Percentiles rank a stretch among this genome's conserved stretches.
These are phyloP conservation scores for Stichopus chloronotus DNA, from an alignment of 35 echinoderm and acorn worm genomes.

Conservation along the genomic window DNA sequence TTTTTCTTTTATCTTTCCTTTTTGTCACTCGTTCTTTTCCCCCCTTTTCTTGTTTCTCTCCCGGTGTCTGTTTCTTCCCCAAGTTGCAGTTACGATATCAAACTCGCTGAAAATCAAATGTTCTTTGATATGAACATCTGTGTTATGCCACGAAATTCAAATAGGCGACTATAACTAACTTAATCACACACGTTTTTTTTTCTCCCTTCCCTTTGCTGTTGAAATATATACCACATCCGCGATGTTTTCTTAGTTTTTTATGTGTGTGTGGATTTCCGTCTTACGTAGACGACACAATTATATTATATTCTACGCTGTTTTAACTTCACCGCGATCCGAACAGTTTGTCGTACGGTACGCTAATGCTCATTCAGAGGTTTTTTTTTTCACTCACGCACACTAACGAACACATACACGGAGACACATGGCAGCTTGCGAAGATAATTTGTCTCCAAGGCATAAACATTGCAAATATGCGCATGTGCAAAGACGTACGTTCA, in stretches of 20 bases:
- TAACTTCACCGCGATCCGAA: neutral
- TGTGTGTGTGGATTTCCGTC: neutral
- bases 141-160: neutral
- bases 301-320: neutral
- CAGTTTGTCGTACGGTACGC: neutral
- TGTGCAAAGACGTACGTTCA: no score
- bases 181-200: no score
- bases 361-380: slow-evolving; percentile 33
- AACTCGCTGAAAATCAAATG: neutral
- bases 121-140: neutral
- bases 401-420: neutral
- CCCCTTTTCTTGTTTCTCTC: no score
- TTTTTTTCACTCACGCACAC: neutral
- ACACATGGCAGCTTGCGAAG: neutral
- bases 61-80: no score
- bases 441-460: slow-evolving; percentile 58
- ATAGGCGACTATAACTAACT: neutral
- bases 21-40: neutral
- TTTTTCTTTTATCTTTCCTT: neutral
- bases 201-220: neutral
- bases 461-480: neutral
- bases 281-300: slow-evolving; percentile 10
- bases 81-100: neutral
- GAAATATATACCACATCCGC: slow-evolving; percentile 6
- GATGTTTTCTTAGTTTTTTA: neutral